Evolutionary conservation across 1,140 invertebrate species (phyloP).

Genomic region (Nomia melanderi): DNA sequence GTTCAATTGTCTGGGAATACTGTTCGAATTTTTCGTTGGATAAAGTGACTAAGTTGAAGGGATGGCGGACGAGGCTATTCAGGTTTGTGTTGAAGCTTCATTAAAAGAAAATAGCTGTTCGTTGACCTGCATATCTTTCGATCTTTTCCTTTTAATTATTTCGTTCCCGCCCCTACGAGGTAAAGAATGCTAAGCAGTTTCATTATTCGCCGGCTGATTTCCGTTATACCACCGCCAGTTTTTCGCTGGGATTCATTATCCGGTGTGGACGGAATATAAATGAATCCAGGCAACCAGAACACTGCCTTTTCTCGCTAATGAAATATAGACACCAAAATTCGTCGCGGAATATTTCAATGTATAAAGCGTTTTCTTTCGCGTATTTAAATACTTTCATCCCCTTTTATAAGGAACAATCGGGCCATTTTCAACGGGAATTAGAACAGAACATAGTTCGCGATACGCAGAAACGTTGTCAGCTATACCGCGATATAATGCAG

Average conservation of each 20-base stretch:
- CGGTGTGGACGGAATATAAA: constrained; percentile 77
- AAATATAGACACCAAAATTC: constrained; percentile 11
- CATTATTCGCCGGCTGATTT: constrained; percentile 79
- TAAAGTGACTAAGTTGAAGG: constrained; percentile 20
- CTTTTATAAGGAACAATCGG: background rate
- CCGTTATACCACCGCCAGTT: constrained; percentile 78
- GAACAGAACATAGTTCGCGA: background rate
- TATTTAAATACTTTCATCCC: background rate
- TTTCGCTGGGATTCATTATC: constrained; percentile 78
- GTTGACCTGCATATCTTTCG: constrained; percentile 68
- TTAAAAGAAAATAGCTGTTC: constrained; percentile 58
- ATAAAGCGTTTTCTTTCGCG: background rate
- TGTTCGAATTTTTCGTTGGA: constrained; percentile 16
- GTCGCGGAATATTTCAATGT: background rate
- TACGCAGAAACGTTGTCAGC: constrained; percentile 8
- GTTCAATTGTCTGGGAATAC: background rate
- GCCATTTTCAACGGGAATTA: background rate
- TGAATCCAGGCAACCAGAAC: constrained; percentile 68
- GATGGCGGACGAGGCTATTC: constrained; percentile 28
- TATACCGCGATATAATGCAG: constrained; percentile 3
- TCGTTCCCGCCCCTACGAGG: constrained; percentile 68
- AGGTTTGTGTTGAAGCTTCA: constrained; percentile 46
- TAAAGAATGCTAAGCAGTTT: constrained; percentile 79
- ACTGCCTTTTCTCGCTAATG: constrained; percentile 60
- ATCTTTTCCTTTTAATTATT: constrained; percentile 76